These are phyloP conservation scores for Desoria tigrina DNA, from an alignment of 2,888 invertebrate genomes.

Conservation along the genomic window DNA sequence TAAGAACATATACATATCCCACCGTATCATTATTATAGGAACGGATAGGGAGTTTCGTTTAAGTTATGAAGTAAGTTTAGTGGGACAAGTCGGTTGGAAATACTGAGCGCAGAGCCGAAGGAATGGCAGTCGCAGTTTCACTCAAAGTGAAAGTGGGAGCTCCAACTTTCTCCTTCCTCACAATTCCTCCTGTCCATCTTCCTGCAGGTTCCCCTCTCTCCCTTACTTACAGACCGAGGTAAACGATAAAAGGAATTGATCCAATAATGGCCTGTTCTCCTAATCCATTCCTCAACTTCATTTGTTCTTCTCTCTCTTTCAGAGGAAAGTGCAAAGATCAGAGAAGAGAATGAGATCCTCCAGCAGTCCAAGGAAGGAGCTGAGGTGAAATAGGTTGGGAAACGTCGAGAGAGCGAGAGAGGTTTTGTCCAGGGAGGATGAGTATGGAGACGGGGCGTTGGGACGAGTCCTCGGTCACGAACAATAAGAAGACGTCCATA, in stretches of 20 bases:
- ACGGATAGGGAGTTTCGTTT: no score
- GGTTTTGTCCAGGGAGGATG: no score
- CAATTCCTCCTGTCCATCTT: no score
- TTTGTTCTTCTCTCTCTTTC: conserved; percentile 2
- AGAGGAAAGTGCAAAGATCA: not conserved
- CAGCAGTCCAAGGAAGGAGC: not conserved
- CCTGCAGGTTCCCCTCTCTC: not conserved
- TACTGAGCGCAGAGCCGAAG: not conserved
- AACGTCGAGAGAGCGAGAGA: no score
- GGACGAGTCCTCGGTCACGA: not conserved
- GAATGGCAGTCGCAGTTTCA: not conserved
- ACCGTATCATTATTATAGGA: no score
- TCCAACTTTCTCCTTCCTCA: conserved; percentile 2
- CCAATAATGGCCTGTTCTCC: not conserved
- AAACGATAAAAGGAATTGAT: not conserved
- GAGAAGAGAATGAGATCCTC: not conserved
- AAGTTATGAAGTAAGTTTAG: no score
- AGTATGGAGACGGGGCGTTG: not conserved
- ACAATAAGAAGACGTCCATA: not conserved
- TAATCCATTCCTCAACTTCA: conserved; percentile 2
- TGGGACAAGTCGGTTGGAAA: no score
- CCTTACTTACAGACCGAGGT: not conserved
- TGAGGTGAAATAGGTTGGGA: conserved; percentile 8
- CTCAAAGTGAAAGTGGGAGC: conserved; percentile 4
- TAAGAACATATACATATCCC: no score